Percentiles rank a stretch among this genome's conserved stretches.
Evolutionary conservation across 2,888 invertebrate species (phyloP).

Genomic region (Aspidiotus rigidus): DNA sequence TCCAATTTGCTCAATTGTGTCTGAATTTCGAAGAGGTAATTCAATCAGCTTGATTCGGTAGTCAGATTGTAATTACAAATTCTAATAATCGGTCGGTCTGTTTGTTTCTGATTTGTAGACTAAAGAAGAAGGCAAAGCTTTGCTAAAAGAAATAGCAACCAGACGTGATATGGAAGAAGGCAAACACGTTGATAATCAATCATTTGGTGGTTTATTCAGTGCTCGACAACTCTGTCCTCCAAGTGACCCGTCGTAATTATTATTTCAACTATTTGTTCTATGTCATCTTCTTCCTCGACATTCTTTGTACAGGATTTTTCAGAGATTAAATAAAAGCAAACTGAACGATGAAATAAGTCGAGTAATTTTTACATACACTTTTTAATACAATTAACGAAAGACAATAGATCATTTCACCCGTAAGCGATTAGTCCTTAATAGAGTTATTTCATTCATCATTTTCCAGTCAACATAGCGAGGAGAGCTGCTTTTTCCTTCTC

Average conservation of each 20-base stretch:
- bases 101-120: constrained; percentile 15
- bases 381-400: not conserved
- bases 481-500: constrained; percentile 88
- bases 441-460: constrained; percentile 3
- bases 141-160: constrained; percentile 24
- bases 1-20: constrained; percentile 61
- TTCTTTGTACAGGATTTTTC: not conserved
- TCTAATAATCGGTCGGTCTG: no score
- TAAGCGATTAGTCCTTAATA: not conserved
- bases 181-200: constrained; percentile 20
- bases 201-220: not conserved
- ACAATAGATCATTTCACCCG: not conserved
- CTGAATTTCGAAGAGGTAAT: constrained; percentile 27
- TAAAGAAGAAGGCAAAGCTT: constrained; percentile 29
- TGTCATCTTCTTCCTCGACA: not conserved
- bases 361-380: not conserved
- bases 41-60: not conserved
- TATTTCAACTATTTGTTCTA: not conserved
- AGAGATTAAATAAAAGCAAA: not conserved
- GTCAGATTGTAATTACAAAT: no score
- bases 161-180: constrained; percentile 16
- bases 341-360: not conserved
- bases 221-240: not conserved
- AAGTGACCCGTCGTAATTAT: no score
- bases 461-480: constrained; percentile 56